These are phyloP conservation scores for Brachionus koreanus DNA, from an alignment of 1,140 invertebrate genomes.

Conservation along the genomic window DNA sequence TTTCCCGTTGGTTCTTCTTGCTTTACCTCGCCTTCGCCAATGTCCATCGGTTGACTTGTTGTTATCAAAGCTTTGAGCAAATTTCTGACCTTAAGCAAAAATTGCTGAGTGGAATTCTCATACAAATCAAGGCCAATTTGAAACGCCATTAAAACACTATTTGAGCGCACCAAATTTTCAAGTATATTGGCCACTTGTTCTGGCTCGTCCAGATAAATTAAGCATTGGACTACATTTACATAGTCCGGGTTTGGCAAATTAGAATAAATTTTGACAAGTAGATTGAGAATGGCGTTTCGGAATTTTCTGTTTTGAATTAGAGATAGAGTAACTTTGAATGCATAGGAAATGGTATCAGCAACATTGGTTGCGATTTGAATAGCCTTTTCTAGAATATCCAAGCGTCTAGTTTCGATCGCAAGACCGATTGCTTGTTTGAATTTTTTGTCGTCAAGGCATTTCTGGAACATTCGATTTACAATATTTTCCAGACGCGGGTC, in stretches of 20 bases:
- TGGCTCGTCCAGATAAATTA: slow-evolving; percentile 91
- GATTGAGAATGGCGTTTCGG: slow-evolving; percentile 78
- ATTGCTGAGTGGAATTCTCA: slow-evolving; percentile 96
- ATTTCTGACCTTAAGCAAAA: slow-evolving; percentile 60
- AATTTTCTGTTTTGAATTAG: slow-evolving; percentile 87
- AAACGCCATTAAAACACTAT: slow-evolving; percentile 87
- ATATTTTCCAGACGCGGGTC: slow-evolving; percentile 85
- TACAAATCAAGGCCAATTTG: slow-evolving; percentile 99
- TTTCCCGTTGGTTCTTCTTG: slow-evolving; percentile 45
- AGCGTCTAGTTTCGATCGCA: slow-evolving; percentile 85
- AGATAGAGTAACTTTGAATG: neutral
- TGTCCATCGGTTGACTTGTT: slow-evolving; percentile 45
- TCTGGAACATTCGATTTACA: slow-evolving; percentile 92
- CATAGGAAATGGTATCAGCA: slow-evolving; percentile 16
- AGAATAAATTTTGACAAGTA: slow-evolving; percentile 82
- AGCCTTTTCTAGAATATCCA: slow-evolving; percentile 88
- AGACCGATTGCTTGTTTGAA: slow-evolving; percentile 83
- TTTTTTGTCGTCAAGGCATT: slow-evolving; percentile 87
- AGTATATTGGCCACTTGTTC: slow-evolving; percentile 73
- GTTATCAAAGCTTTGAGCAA: slow-evolving; percentile 73
- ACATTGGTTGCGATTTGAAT: slow-evolving; percentile 60
- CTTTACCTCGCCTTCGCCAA: slow-evolving; percentile 19
- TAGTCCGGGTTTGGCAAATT: slow-evolving; percentile 78
- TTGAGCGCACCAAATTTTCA: slow-evolving; percentile 76
- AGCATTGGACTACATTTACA: slow-evolving; percentile 64